Evolutionary conservation across 2,797 vertebrate species (phyloP), one percentile per base, ranked within the genome.

Genomic region (Sebastiscus tertius): DNA sequence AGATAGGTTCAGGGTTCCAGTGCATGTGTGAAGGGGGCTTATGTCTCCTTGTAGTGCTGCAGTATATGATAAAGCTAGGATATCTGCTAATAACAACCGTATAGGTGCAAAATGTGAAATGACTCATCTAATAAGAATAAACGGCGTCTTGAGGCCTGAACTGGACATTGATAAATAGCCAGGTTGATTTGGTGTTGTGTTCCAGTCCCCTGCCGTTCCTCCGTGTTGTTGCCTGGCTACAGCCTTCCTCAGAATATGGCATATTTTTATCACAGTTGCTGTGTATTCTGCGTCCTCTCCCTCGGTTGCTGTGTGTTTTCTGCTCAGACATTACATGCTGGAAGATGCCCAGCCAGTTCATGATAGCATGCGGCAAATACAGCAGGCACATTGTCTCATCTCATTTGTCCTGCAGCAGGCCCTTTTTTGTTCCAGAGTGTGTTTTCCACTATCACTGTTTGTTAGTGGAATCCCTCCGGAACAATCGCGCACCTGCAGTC

Each of bases 141-240:
- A 86, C 49, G 33, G 24, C 65, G 72, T 81, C 42, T 34, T 49
- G 60, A 42, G 56, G 66, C 75, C 18, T 29, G 79, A 42, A 39
- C 46, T 42, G 49, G 69, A 55, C 36, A 36, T 10, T 79, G 81
- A 79, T 72, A 36, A 75, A 83, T 58, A 72, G 64, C 20, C n/a
- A 27, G 49, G 31, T 70, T 77, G 72, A 63, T 69, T 69, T 49
- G 31, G 52, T 3, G 26, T 80, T 86, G 70, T 79, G 85, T 69
- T 81, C 34, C 22, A 67, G 65, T 49, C 31, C n/a, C 79, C 79
- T 71, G 81, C 76, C 54, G 39, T 67, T 56, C 72, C 62, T 77
- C 46, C 24, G 33, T 34, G 42, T 74, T 73, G 88, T 90, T 87
- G 86, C 88, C 82, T 82, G 84, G 82, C 75, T 88, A 84, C 90